A percentile compares a stretch with the other conserved stretches of the same genome.
phyloP scores from a whole-genome alignment of 2,888 invertebrate species.

The Lysandra bellargus region DNA sequence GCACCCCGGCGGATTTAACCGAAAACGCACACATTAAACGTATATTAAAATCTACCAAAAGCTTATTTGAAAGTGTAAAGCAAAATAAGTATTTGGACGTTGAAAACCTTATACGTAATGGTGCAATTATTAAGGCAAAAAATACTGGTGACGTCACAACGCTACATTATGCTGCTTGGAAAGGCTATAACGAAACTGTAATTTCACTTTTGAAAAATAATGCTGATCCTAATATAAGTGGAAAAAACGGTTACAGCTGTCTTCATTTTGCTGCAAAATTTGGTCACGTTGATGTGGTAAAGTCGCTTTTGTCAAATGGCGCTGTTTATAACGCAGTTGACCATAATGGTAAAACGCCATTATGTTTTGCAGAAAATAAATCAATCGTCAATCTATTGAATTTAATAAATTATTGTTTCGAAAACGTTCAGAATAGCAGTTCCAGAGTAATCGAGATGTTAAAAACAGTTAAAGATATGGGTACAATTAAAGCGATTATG shows the following conservation, averaged over 20 bases:
- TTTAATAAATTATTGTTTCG: conserved; percentile 18
- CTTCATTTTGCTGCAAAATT: conserved; percentile 25
- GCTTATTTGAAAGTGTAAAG: conserved; percentile 20
- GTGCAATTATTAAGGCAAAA: conserved; percentile 13
- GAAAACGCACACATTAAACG: not conserved
- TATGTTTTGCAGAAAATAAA: conserved; percentile 1
- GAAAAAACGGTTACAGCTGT: conserved; percentile 5
- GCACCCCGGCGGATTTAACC: not conserved
- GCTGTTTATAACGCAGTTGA: conserved; percentile 18
- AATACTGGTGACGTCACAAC: conserved; percentile 21
- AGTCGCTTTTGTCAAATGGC: conserved; percentile 10
- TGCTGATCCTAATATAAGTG: conserved; percentile 16
- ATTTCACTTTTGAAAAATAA: conserved; percentile 20
- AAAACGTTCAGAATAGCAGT: not conserved
- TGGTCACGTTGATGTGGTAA: conserved; percentile 10
- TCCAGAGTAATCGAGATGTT: not conserved
- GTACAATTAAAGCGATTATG: conserved; percentile 24
- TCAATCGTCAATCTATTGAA: not conserved
- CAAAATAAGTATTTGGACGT: conserved; percentile 4
- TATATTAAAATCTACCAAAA: conserved; percentile 18
- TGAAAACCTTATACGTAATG: not conserved
- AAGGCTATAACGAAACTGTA: conserved; percentile 14
- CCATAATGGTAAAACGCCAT: conserved; percentile 1
- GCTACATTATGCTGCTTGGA: conserved; percentile 23
- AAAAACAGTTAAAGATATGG: not conserved